Percentiles rank a stretch among this genome's conserved stretches.
Conservation (phyloP, 2,113 vertebrate species). For the Trachemys scripta region DNA sequence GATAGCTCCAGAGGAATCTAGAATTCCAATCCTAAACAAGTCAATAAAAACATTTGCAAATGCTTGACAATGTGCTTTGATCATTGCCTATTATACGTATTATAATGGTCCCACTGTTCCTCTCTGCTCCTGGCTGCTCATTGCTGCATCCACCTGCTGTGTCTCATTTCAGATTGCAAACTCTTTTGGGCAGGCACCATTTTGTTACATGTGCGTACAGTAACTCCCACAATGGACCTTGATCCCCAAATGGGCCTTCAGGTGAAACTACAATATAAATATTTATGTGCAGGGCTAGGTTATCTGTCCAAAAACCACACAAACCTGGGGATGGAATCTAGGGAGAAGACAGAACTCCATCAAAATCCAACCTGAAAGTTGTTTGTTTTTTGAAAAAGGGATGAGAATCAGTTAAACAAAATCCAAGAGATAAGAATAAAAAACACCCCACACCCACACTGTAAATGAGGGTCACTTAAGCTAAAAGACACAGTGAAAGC, state of each 20-base stretch:
- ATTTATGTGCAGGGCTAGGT: background rate
- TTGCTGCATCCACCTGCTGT: background rate
- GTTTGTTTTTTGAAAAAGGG: background rate
- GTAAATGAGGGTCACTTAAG: background rate
- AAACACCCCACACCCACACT: background rate
- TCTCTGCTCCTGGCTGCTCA: background rate
- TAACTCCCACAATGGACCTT: background rate
- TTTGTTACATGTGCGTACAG: background rate
- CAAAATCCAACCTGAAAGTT: fast-evolving
- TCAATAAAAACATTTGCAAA: background rate
- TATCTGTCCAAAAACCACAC: background rate
- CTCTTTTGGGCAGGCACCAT: background rate
- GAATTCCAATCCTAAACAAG: background rate
- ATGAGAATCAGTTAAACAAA: background rate
- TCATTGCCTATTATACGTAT: background rate
- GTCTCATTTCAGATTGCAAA: background rate
- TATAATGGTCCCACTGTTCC: background rate
- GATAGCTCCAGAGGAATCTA: background rate
- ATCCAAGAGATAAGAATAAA: background rate
- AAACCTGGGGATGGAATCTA: fast-evolving
- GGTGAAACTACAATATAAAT: background rate
- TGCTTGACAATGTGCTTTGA: background rate
- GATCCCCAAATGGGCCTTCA: background rate
- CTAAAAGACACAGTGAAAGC: background rate
- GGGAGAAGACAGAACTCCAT: background rate